Evolutionary conservation across 2,888 invertebrate species (phyloP), one percentile per base, ranked within the genome.

Genomic region (Agrypnus murinus): DNA sequence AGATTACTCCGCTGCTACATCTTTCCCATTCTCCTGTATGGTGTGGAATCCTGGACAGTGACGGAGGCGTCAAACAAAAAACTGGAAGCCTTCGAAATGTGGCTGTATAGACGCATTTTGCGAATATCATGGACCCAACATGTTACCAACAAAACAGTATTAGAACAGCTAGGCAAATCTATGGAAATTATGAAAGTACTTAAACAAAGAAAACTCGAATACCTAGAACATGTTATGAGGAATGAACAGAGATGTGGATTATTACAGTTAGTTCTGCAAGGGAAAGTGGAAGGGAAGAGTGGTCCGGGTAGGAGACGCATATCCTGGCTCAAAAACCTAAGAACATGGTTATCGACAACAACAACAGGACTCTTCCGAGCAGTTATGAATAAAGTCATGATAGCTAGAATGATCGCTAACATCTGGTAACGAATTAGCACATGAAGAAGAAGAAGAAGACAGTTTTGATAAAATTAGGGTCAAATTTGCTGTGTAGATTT

Each of bases 321-420:
- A n/a, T n/a, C 34, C 34, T 34, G 34, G 6, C 34, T 40, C 40
- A 40, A n/a, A 40, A 40, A 40, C 6, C n/a, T 40, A n/a, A 40
- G 34, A 34, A 34, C 34, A 6, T 34, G 34, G 34, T 34, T 34
- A 6, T 34, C 34, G 34, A 34, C 34, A 34, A 34, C 34, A 34
- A 34, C 34, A 34, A 34, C 34, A 34, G 6, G 34, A 40, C 40
- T 40, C n/a, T 40, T 40, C 40, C 6, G 12, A 40, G 40, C 40
- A 8, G 40, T n/a, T n/a, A n/a, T n/a, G 40, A 40, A 40, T n/a
- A 40, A 40, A 40, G 40, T 40, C 40, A 40, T 40, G 40, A 40
- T 40, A 8, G 40, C 12, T n/a, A 40, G 40, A 40, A 40, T 40
- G 40, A 40, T 40, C n/a, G n/a, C 40, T n/a, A 40, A 40, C 6